phyloP scores from a whole-genome alignment of 2,888 invertebrate genomes.

The Iselma pallidipennis region DNA sequence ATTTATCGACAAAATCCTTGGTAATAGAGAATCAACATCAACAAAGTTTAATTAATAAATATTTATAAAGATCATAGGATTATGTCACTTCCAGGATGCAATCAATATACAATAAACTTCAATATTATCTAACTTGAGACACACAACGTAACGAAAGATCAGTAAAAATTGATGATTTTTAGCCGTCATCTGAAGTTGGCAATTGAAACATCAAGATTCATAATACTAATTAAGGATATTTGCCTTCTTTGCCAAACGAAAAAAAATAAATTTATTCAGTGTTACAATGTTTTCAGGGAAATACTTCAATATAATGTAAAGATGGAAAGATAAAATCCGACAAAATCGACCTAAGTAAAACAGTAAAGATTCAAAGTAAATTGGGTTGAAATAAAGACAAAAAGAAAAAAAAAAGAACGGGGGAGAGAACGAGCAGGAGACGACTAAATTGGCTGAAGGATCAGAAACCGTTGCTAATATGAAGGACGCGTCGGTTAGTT shows the following conservation, averaged over 20 bases:
- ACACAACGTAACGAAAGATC: background rate
- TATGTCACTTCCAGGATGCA: background rate
- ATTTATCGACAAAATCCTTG: background rate
- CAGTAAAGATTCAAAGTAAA: background rate
- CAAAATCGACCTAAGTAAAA: background rate
- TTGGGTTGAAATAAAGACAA: background rate
- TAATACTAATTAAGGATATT: background rate
- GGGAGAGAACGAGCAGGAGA: background rate
- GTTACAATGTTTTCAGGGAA: too few species aligned
- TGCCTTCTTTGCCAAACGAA: background rate
- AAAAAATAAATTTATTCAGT: background rate
- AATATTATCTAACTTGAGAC: background rate
- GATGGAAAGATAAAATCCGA: background rate
- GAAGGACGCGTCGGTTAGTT: slow-evolving; percentile 18
- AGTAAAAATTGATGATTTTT: background rate
- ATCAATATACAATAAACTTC: background rate
- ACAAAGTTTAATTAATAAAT: background rate
- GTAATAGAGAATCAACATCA: background rate
- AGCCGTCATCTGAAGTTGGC: background rate
- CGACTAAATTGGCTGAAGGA: slow-evolving; percentile 9
- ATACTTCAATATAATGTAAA: too few species aligned
- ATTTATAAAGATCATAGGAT: background rate
- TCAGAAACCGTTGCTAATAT: slow-evolving; percentile 11
- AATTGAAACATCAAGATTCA: background rate
- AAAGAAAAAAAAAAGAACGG: background rate